phyloP scores from a whole-genome alignment of 2,888 invertebrate genomes.

The Hyposoter dolosus region DNA sequence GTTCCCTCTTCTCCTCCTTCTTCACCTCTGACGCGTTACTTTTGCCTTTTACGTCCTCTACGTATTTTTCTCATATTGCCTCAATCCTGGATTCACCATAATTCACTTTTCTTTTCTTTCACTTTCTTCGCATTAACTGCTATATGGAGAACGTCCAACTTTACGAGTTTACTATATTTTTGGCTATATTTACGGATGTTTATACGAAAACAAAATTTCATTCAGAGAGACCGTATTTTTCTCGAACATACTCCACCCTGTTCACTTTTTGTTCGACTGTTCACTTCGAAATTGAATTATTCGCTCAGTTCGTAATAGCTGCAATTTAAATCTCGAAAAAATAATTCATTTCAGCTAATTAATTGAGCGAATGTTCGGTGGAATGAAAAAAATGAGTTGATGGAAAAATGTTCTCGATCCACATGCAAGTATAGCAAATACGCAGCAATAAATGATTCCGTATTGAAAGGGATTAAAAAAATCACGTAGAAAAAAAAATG shows the following conservation, averaged over 20 bases:
- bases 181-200: background rate
- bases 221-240: background rate
- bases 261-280: background rate
- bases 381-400: no score
- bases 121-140: background rate
- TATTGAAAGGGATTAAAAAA: background rate
- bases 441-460: background rate
- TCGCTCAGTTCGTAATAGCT: background rate
- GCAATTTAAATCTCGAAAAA: no score
- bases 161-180: background rate
- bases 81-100: background rate
- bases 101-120: constrained; percentile 2
- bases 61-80: constrained; percentile 1
- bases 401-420: no score
- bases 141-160: background rate
- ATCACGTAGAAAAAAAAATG: background rate
- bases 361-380: no score
- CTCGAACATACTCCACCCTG: background rate
- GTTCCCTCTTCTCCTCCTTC: background rate
- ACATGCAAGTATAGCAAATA: no score
- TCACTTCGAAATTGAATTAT: background rate
- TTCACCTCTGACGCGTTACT: constrained; percentile 35
- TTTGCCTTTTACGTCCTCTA: constrained; percentile 1
- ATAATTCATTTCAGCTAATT: no score
- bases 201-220: background rate